phyloP scores from a whole-genome alignment of 2,797 vertebrate genomes.

The Acrocephalus scirpaceus region DNA sequence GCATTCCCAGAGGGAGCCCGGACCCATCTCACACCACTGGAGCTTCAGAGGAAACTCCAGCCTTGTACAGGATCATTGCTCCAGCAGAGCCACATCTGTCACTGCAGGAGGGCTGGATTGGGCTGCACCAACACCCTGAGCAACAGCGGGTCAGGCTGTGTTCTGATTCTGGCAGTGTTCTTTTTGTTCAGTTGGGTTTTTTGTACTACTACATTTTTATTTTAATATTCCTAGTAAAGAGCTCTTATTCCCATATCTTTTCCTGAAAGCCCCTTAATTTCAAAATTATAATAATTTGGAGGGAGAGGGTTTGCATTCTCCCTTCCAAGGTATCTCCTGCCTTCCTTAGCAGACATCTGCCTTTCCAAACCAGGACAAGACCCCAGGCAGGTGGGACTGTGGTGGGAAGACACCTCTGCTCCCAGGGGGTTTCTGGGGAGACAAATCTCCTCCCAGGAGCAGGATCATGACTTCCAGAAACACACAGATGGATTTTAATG shows the following conservation, averaged over 20 bases:
- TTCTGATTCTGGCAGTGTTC: neutral
- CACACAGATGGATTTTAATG: neutral
- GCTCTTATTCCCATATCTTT: neutral
- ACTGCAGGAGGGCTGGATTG: neutral
- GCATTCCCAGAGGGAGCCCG: neutral
- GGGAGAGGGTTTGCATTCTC: neutral
- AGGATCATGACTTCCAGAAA: neutral
- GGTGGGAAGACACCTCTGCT: neutral
- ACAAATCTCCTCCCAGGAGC: neutral
- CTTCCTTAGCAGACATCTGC: neutral
- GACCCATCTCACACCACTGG: neutral
- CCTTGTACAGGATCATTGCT: neutral
- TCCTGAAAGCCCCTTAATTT: neutral
- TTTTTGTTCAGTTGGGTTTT: neutral
- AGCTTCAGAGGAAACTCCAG: neutral
- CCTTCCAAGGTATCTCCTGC: neutral
- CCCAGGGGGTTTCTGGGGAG: neutral
- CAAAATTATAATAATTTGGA: neutral
- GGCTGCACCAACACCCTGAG: too few relatives aligned
- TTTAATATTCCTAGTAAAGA: neutral
- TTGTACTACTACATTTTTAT: neutral
- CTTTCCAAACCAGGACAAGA: neutral
- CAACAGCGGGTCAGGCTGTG: neutral
- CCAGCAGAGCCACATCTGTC: neutral
- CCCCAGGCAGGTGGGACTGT: accelerated